Evolutionary conservation across 1,140 invertebrate genomes (phyloP).

Genomic region (Spodoptera frugiperda): DNA sequence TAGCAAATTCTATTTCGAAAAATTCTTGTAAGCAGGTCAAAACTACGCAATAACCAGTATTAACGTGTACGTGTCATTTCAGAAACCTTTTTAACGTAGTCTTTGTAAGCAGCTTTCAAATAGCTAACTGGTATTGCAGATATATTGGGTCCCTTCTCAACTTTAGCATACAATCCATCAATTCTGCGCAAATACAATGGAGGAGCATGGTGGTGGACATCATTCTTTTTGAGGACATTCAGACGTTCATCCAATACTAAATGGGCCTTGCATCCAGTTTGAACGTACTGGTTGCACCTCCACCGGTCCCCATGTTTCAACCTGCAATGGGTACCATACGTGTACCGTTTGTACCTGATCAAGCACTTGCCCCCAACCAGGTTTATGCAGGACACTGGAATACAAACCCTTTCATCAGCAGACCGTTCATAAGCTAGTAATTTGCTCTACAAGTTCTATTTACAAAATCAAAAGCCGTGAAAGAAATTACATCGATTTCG

Average conservation of each 20-base stretch:
- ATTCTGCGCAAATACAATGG: background rate
- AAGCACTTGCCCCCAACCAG: slow-evolving; percentile 1
- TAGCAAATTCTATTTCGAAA: no score
- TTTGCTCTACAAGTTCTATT: no score
- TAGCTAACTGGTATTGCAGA: no score
- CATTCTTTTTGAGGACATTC: background rate
- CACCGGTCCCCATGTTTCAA: slow-evolving; percentile 17
- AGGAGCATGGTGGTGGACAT: slow-evolving; percentile 1
- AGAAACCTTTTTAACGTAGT: background rate
- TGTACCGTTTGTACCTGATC: slow-evolving; percentile 8
- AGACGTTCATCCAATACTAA: background rate
- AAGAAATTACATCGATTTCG: no score
- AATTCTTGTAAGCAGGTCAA: no score
- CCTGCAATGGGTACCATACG: slow-evolving; percentile 8
- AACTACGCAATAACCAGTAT: background rate
- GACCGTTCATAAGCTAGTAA: background rate
- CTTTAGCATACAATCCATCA: background rate
- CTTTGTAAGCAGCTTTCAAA: no score
- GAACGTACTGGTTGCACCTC: slow-evolving; percentile 15
- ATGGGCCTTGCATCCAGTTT: slow-evolving; percentile 3
- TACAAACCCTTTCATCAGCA: background rate
- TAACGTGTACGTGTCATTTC: background rate
- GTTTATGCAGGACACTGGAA: slow-evolving; percentile 5
- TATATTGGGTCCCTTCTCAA: background rate
- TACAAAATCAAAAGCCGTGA: no score